Percentiles rank a stretch among this genome's conserved stretches.
phyloP scores from a whole-genome alignment of 2,113 vertebrate species.

The Notiomystis cincta region DNA sequence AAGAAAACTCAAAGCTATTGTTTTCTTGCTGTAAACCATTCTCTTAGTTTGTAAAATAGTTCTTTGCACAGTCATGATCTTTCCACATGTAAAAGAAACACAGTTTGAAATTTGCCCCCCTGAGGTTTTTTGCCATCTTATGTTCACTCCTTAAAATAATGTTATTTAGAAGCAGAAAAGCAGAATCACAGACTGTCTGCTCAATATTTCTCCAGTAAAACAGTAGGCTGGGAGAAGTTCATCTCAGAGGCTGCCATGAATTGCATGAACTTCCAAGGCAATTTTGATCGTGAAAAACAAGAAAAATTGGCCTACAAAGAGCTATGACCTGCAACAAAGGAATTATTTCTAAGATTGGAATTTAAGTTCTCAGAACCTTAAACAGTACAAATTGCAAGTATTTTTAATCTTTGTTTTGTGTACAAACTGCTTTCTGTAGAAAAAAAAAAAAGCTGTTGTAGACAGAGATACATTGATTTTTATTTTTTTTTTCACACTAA shows the following conservation, averaged over 20 bases:
- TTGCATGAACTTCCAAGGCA: neutral
- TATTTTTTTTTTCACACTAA: neutral
- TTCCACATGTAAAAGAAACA: neutral
- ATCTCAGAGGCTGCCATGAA: neutral
- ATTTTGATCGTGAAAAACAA: neutral
- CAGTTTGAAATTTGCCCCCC: neutral
- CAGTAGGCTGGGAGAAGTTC: neutral
- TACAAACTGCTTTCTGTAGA: neutral
- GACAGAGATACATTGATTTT: neutral
- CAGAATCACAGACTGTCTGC: neutral
- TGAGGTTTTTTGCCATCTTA: fast-evolving
- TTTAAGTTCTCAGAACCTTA: neutral
- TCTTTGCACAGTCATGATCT: neutral
- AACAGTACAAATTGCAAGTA: neutral
- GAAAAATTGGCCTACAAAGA: neutral
- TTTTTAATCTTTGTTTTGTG: neutral
- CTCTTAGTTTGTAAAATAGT: neutral
- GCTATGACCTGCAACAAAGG: neutral
- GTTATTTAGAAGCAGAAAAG: neutral
- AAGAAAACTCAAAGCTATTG: neutral
- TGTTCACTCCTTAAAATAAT: neutral
- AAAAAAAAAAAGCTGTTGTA: neutral
- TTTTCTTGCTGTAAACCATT: neutral
- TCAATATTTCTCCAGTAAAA: neutral
- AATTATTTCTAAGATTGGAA: neutral